phyloP scores from a whole-genome alignment of 2,888 invertebrate species.

The Drosophila tanythrix region DNA sequence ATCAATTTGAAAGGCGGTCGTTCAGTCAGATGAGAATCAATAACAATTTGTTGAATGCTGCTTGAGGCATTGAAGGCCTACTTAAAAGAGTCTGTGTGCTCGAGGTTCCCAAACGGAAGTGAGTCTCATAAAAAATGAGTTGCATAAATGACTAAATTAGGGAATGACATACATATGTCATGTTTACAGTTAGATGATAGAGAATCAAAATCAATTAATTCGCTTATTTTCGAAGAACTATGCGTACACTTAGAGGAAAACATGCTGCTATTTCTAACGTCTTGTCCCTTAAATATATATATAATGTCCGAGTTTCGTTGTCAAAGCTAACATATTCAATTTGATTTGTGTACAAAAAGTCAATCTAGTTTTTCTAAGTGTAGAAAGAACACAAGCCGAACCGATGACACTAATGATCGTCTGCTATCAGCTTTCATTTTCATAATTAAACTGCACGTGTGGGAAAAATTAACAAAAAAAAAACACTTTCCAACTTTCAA shows the following conservation, averaged over 20 bases:
- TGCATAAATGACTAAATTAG: constrained; percentile 60
- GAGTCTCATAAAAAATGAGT: constrained; percentile 44
- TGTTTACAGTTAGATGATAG: constrained; percentile 48
- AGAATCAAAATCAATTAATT: constrained; percentile 21
- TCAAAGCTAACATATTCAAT: neutral
- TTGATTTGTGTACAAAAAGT: neutral
- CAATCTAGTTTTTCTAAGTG: neutral
- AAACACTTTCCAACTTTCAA: constrained; percentile 76
- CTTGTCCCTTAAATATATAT: neutral
- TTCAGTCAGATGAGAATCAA: constrained; percentile 69
- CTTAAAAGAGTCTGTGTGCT: constrained; percentile 4
- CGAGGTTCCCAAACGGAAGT: constrained; percentile 59
- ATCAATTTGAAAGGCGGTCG: constrained; percentile 74
- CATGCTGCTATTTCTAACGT: neutral
- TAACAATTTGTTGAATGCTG: constrained; percentile 68
- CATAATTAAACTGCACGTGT: constrained; percentile 47
- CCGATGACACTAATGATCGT: constrained; percentile 50
- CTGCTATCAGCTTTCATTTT: constrained; percentile 68
- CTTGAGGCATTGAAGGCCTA: constrained; percentile 29
- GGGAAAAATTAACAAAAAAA: constrained; percentile 36
- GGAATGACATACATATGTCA: constrained; percentile 9
- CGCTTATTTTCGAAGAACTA: constrained; percentile 1
- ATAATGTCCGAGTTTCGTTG: neutral
- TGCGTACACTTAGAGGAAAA: constrained; percentile 1
- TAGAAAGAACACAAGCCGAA: constrained; percentile 23